Evolutionary conservation across 2,113 vertebrate genomes (phyloP), one percentile per base, ranked within the genome.

Genomic region (Sakesphorus luctuosus): DNA sequence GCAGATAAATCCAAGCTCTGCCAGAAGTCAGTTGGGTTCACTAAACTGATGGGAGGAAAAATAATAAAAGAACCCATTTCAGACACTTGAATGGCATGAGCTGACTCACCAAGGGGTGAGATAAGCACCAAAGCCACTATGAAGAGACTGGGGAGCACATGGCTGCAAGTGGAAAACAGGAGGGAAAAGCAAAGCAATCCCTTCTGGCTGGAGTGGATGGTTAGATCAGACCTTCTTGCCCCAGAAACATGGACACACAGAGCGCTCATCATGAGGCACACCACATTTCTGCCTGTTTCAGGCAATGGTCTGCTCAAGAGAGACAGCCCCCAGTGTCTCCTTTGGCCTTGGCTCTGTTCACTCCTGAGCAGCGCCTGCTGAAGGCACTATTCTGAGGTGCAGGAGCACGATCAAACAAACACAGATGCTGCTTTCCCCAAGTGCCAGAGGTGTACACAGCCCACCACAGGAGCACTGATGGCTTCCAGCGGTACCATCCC

Each of bases 241-340:
- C 63, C 79, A 74, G 50, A 62, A 76, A 43, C 50, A 55, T 0
- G 4, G 20, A 28, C 2, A 3, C 29, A 63, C 35, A 25, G 17
- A 15, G 1, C 0, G 3, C 9, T 0, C 2, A 18, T 44, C 56
- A 43, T 0, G 0, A 77, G 38, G 33, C 47, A 76, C 0, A 0
- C 13, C 16, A 18, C 31, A 21, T 52, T 84, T 73, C 14, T 4
- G 4, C 58, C 83, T 69, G 38, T 44, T 82, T 76, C 67, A 83
- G 36, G 28, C 55, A 2, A 1, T 9, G 78, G n/a, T 12, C 43
- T 5, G 2, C 49, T 61, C 40, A 92, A 38, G 15, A 8, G 19
- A 79, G 29, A 40, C 0, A 36, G 28, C 11, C 50, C 26, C 50
- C 0, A 0, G 63, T 47, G 59, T 69, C 68, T 52, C 46, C 36